Percentiles rank a stretch among this genome's conserved stretches.
phyloP scores from a whole-genome alignment of 2,113 vertebrate genomes.

The Cryptotis parvus region DNA sequence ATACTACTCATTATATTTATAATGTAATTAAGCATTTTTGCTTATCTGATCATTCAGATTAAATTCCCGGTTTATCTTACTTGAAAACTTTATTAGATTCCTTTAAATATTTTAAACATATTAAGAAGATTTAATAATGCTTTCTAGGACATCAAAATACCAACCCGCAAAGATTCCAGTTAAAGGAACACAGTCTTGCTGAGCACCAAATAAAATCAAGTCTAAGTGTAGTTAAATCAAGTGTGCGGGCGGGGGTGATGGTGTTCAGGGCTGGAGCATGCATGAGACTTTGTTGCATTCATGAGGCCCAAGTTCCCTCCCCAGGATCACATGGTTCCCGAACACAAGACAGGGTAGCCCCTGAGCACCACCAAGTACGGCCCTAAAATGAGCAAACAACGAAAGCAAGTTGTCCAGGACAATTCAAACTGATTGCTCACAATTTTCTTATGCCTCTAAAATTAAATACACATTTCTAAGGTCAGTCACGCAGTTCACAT shows the following conservation, averaged over 20 bases:
- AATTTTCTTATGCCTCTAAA: neutral
- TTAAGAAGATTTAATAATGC: conserved; percentile 21
- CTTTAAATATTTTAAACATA: conserved; percentile 39
- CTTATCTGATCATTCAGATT: neutral
- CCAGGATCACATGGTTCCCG: no score
- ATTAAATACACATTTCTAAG: neutral
- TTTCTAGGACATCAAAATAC: neutral
- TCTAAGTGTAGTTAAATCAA: neutral
- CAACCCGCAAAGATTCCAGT: neutral
- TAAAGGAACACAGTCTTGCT: neutral
- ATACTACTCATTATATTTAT: neutral
- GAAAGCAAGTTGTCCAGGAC: neutral
- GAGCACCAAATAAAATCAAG: neutral
- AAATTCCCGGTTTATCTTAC: neutral
- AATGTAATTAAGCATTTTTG: neutral
- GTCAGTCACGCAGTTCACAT: neutral
- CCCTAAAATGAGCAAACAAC: no score
- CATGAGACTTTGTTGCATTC: no score
- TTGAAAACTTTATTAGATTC: conserved; percentile 28
- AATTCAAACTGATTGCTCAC: neutral
- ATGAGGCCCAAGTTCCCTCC: no score
- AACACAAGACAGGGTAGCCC: no score
- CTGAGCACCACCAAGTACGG: no score
- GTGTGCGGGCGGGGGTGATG: no score
- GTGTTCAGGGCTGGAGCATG: no score